Evolutionary conservation across 2,888 invertebrate genomes (phyloP).

Genomic region (Celastrina argiolus): DNA sequence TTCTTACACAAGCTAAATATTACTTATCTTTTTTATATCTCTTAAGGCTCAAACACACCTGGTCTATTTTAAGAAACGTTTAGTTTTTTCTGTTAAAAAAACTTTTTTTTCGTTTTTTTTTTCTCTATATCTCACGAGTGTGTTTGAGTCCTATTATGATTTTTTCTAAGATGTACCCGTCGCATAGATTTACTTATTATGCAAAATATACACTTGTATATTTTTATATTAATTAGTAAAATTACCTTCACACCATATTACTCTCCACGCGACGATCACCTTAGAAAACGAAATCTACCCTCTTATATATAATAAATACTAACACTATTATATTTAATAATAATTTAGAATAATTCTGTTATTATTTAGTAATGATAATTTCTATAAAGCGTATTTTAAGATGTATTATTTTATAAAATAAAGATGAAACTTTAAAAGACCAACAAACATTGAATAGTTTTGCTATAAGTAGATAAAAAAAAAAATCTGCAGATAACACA

Average conservation of each 20-base stretch:
- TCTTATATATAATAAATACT: constrained; percentile 30
- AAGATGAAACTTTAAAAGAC: no score
- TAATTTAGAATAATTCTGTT: constrained; percentile 69
- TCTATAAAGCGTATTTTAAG: constrained; percentile 63
- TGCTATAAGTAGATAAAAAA: no score
- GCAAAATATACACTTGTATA: no score
- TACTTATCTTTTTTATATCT: not conserved
- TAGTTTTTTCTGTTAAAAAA: not conserved
- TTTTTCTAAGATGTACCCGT: not conserved
- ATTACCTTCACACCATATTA: no score
- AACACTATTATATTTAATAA: constrained; percentile 45
- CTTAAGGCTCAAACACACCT: not conserved
- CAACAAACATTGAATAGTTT: no score
- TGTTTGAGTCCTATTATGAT: not conserved
- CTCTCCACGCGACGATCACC: no score
- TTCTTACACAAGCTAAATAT: not conserved
- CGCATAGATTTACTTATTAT: not conserved
- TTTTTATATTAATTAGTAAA: no score
- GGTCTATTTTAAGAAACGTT: not conserved
- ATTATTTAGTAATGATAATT: constrained; percentile 48
- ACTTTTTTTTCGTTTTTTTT: not conserved
- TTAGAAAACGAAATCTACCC: not conserved
- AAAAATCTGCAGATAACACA: no score
- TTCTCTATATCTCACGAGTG: not conserved
- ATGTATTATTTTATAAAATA: constrained; percentile 23